These are phyloP conservation scores for Caenorhabditis zanzibari DNA, from an alignment of 2,888 invertebrate genomes.

Conservation along the genomic window DNA sequence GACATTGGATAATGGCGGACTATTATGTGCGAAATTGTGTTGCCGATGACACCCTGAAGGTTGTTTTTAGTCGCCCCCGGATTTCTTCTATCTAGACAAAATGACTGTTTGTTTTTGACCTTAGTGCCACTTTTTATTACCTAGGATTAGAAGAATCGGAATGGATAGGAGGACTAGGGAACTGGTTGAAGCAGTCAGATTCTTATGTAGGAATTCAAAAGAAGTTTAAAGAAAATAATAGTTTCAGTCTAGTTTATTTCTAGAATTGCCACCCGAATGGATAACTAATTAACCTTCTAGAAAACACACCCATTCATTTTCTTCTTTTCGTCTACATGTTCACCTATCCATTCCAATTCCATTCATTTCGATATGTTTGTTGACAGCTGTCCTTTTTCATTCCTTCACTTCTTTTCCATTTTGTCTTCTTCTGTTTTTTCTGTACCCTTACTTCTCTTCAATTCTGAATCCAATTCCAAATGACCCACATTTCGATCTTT, in stretches of 20 bases:
- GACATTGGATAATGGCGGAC: conserved; percentile 45
- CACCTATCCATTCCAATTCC: conserved; percentile 28
- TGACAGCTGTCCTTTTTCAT: conserved; percentile 55
- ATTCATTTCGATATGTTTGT: conserved; percentile 30
- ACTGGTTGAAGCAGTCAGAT: conserved; percentile 17
- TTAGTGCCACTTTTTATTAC: conserved; percentile 33
- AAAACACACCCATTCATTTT: conserved; percentile 10
- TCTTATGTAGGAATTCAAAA: background rate
- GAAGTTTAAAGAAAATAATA: background rate
- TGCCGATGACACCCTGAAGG: conserved; percentile 52
- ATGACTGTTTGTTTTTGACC: conserved; percentile 34
- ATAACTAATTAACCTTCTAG: conserved; percentile 17
- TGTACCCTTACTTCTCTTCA: background rate
- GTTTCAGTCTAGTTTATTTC: no score
- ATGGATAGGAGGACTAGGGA: background rate
- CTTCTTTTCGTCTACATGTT: background rate
- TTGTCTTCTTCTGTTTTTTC: background rate
- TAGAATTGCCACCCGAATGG: background rate
- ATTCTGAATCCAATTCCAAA: conserved; percentile 8
- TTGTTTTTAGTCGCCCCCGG: conserved; percentile 41
- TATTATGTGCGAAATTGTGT: conserved; percentile 61
- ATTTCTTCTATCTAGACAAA: conserved; percentile 15
- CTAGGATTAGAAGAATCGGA: conserved; percentile 13
- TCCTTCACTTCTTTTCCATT: background rate
- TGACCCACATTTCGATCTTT: conserved; percentile 19